Conservation (phyloP, 2,888 invertebrate genomes). For the Calephelis perditalis region DNA sequence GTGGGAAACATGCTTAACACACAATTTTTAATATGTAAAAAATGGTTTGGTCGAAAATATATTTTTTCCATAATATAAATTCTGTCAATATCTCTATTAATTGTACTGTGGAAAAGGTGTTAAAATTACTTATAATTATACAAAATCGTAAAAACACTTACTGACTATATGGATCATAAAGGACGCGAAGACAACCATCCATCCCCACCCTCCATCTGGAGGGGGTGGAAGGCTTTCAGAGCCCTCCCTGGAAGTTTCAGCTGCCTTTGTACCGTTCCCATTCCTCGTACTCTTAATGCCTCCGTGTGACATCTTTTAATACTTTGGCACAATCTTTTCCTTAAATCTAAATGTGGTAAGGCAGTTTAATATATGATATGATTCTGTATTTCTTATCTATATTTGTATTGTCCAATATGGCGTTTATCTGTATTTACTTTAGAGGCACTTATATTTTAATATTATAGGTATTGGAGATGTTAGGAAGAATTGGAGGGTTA, state of each 20-base stretch:
- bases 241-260: conserved; percentile 47
- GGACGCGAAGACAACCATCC: conserved; percentile 95
- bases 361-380: conserved; percentile 22
- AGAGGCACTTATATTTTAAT: conserved; percentile 33
- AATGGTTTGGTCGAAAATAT: too few species aligned
- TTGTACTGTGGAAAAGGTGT: too few species aligned
- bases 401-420: conserved; percentile 32
- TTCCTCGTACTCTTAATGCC: conserved; percentile 56
- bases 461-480: conserved; percentile 23
- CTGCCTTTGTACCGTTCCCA: conserved; percentile 46
- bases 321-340: conserved; percentile 35
- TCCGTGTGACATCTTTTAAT: conserved; percentile 61
- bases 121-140: too few species aligned
- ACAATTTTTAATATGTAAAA: too few species aligned
- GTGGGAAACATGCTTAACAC: too few species aligned
- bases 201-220: conserved; percentile 97
- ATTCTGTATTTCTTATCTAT: conserved; percentile 13
- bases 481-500: conserved; percentile 29
- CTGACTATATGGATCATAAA: conserved; percentile 97
- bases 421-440: conserved; percentile 24
- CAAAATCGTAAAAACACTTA: conserved; percentile 74
- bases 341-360: conserved; percentile 16
- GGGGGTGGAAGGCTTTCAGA: conserved; percentile 79
- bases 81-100: too few species aligned
- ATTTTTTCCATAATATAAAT: too few species aligned